phyloP scores from a whole-genome alignment of 2,113 vertebrate genomes.

The Oncorhynchus mykiss region DNA sequence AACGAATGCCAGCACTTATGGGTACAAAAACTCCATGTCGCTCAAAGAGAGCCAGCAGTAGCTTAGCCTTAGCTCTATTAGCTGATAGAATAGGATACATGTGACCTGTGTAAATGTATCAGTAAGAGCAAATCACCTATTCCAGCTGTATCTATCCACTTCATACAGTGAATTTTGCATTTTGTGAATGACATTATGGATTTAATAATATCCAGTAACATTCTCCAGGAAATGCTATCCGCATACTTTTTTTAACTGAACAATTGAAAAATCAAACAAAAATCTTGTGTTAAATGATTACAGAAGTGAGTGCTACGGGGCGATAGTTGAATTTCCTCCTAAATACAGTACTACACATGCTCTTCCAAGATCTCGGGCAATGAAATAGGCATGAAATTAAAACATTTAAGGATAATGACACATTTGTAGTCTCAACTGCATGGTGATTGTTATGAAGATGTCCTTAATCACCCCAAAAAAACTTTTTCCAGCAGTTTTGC shows the following conservation, averaged over 20 bases:
- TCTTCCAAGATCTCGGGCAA: neutral
- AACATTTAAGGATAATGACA: neutral
- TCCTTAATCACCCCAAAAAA: neutral
- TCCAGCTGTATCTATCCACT: no score
- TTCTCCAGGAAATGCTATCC: neutral
- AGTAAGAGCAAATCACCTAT: no score
- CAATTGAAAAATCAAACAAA: no score
- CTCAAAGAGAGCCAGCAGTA: no score
- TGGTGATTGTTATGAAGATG: neutral
- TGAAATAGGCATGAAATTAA: neutral
- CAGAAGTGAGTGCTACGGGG: no score
- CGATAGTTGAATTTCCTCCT: neutral
- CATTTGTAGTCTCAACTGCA: neutral
- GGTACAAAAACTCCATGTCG: no score
- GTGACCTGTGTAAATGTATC: no score
- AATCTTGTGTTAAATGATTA: neutral
- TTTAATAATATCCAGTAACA: neutral
- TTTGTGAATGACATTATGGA: neutral
- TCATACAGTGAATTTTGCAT: neutral
- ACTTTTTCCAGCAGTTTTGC: no score
- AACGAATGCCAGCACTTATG: no score
- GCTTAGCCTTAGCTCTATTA: no score
- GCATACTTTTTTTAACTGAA: slow-evolving; percentile 11
- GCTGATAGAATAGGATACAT: no score
- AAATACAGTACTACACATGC: neutral